Percentiles rank a stretch among this genome's conserved stretches.
These are phyloP conservation scores for Mizuhopecten yessoensis DNA, from an alignment of 1,140 invertebrate genomes.

Conservation along the genomic window DNA sequence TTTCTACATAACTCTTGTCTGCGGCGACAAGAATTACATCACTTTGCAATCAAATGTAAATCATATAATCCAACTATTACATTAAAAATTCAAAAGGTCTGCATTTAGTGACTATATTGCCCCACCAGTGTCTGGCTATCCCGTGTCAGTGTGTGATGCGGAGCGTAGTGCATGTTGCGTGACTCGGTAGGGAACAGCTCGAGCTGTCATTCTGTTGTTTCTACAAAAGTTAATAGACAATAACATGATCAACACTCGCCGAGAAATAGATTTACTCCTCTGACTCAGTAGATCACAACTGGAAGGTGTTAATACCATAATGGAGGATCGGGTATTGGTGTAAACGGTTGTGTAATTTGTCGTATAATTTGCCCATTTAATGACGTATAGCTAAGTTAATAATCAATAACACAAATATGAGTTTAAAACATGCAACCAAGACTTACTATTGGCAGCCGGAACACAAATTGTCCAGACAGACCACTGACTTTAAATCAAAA, in stretches of 20 bases:
- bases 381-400: too few relatives aligned
- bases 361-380: too few relatives aligned
- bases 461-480: too few relatives aligned
- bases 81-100: neutral
- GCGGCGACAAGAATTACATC: neutral
- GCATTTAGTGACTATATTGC: neutral
- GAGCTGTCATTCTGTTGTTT: neutral
- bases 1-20: conserved; percentile 10
- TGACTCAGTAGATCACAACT: neutral
- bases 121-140: neutral
- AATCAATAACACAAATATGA: too few relatives aligned
- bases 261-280: neutral
- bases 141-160: neutral
- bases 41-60: conserved; percentile 25
- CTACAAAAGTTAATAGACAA: neutral
- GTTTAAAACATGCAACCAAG: too few relatives aligned
- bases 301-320: too few relatives aligned
- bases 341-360: too few relatives aligned
- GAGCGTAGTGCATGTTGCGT: neutral
- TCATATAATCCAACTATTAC: neutral
- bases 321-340: too few relatives aligned
- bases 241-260: neutral
- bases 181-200: neutral
- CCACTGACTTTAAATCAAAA: too few relatives aligned
- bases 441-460: too few relatives aligned